Conservation (phyloP, 2,797 vertebrate species). For the Falco naumanni region DNA sequence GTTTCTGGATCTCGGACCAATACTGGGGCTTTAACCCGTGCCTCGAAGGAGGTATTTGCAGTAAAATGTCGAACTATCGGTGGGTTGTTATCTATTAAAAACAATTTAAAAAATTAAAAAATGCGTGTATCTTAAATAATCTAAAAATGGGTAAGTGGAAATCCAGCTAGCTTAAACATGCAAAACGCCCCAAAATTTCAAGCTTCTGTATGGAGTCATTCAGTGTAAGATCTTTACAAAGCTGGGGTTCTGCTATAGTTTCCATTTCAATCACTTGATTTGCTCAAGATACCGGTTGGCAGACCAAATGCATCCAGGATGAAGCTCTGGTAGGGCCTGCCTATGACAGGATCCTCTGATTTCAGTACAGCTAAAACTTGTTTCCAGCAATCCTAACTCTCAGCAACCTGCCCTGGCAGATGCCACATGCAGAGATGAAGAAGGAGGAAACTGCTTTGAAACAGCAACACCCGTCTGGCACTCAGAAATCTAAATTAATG, state of each 20-base stretch:
- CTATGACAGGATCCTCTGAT: not conserved
- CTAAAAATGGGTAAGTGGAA: fast-evolving
- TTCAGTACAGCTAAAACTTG: not conserved
- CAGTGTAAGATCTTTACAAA: not conserved
- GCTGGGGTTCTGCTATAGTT: not conserved
- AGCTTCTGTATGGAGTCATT: not conserved
- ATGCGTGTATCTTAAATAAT: not conserved
- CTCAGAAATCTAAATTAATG: slow-evolving; percentile 18
- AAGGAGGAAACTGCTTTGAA: not conserved
- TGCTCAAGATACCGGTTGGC: not conserved
- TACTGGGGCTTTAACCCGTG: too few species aligned
- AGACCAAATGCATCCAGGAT: not conserved
- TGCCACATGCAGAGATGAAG: not conserved
- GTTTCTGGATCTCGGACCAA: too few species aligned
- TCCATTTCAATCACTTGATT: not conserved
- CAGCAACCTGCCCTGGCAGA: not conserved
- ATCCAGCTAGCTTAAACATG: not conserved
- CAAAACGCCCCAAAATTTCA: not conserved
- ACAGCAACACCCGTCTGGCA: not conserved
- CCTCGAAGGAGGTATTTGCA: too few species aligned
- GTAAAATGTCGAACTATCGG: too few species aligned
- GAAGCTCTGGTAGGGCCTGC: not conserved
- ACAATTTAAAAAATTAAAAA: too few species aligned
- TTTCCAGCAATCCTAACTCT: not conserved
- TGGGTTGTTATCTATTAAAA: too few species aligned